phyloP scores from a whole-genome alignment of 2,888 invertebrate species.

The Agrotis puta region DNA sequence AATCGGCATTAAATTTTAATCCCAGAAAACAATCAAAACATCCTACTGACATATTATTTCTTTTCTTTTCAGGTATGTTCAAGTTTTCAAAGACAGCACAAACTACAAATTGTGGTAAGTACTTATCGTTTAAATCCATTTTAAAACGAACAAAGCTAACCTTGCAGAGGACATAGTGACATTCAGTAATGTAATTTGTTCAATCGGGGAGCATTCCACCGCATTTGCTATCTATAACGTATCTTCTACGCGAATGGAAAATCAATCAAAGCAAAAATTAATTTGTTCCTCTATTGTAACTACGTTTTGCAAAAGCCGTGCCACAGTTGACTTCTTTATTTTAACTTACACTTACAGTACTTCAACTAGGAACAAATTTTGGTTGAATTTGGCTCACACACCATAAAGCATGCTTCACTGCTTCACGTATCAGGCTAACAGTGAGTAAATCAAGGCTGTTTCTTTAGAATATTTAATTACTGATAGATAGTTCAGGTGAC shows the following conservation, averaged over 20 bases:
- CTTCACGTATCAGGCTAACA: background rate
- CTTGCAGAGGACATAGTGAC: slow-evolving; percentile 2
- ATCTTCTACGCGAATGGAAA: slow-evolving; percentile 16
- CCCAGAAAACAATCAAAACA: too few relatives aligned
- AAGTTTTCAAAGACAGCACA: background rate
- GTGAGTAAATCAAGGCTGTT: background rate
- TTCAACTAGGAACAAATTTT: background rate
- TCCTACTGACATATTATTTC: background rate
- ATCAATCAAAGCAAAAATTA: slow-evolving; percentile 51
- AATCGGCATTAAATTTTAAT: background rate
- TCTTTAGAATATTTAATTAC: background rate
- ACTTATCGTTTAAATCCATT: background rate
- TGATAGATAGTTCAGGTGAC: background rate
- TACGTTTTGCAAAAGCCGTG: slow-evolving; percentile 17
- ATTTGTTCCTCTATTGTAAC: slow-evolving; percentile 29
- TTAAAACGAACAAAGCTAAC: background rate
- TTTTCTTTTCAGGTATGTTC: slow-evolving; percentile 48
- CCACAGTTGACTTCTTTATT: background rate
- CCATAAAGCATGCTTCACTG: background rate
- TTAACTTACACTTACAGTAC: background rate
- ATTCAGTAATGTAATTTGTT: background rate
- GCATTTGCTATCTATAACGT: slow-evolving; percentile 21
- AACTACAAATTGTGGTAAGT: slow-evolving; percentile 10
- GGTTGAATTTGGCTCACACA: background rate
- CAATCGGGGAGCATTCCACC: background rate